Conservation (phyloP, 2,888 invertebrate genomes). For the Phaonia tiefii region DNA sequence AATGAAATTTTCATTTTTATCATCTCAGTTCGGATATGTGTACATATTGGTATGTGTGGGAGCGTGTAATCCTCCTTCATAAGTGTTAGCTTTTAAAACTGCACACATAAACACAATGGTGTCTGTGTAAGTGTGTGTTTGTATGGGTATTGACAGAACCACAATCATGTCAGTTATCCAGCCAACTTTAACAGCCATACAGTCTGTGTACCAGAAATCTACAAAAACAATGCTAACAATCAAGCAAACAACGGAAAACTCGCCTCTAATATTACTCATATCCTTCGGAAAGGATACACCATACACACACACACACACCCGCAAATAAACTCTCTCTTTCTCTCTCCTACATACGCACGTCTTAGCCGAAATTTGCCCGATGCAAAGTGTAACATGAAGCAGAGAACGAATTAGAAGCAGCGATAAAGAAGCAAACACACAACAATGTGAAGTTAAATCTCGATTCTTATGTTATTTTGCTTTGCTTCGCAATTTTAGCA, state of each 20-base stretch:
- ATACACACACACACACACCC: conserved; percentile 9
- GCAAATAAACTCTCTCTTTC: conserved; percentile 7
- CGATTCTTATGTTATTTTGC: conserved; percentile 20
- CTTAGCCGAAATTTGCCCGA: neutral
- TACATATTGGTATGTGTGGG: conserved; percentile 26
- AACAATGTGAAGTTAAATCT: neutral
- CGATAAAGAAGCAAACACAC: neutral
- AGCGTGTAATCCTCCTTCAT: conserved; percentile 70
- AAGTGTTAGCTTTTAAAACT: conserved; percentile 74
- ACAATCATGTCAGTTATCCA: conserved; percentile 67
- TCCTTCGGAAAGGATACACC: conserved; percentile 46
- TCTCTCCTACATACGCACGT: neutral
- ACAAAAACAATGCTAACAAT: conserved; percentile 46
- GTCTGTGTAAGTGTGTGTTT: conserved; percentile 36
- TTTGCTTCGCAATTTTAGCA: conserved; percentile 31
- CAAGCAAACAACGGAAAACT: conserved; percentile 49
- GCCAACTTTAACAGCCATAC: conserved; percentile 66
- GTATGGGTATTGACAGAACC: conserved; percentile 70
- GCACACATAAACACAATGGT: conserved; percentile 68
- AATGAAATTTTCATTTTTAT: conserved; percentile 47
- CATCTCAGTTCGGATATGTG: conserved; percentile 31
- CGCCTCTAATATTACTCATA: conserved; percentile 61
- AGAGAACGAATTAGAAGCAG: neutral
- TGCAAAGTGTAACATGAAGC: neutral
- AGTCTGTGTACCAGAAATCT: conserved; percentile 64